Evolutionary conservation across 2,888 invertebrate species (phyloP), one percentile per base, ranked within the genome.

Genomic region (Drosophila sordidula): DNA sequence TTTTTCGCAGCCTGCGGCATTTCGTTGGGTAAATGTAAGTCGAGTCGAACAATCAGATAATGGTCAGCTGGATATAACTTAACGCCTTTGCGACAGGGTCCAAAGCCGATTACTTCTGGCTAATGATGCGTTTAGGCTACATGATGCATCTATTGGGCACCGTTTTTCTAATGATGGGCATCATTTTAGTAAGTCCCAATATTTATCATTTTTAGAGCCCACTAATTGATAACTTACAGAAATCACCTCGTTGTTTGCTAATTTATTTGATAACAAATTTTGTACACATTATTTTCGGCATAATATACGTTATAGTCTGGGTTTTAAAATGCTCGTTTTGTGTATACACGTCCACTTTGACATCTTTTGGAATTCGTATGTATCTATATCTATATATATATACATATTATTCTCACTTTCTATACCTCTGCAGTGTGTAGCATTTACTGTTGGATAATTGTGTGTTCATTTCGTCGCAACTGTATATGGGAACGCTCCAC

Each of bases 11-110:
- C 51, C 2, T 34, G 41, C n/a, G 81, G 71, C 25, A 12, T 80
- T 5, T 72, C 70, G 26, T 39, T 66, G 41, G 85, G 69, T 38
- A 39, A 59, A 51, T 64, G 80, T 84, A 54, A 70, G 72, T 58
- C 6, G 3, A 8, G 4, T 34, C 9, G 4, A 32, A n/a, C 0
- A 38, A 52, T 50, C 41, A 52, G 50, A 3, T 9, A 29, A 9
- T 9, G 9, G 9, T 29, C 29, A 29, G 29, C 9, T 29, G 9
- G 3, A 29, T 9, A 29, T 34, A 11, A 6, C 3, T 36, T 9
- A 3, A 4, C 1, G 0, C 11, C 29, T 9, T 8, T 0, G 34
- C 5, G 1, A 11, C 39, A 75, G 72, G 11, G n/a, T 16, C 14
- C n/a, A 2, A 1, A 11, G 11, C 4, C 0, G 44, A 49, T 46